A percentile compares a stretch with the other conserved stretches of the same genome.
Conservation (phyloP, 2,888 invertebrate species). For the Xestobium rufovillosum region DNA sequence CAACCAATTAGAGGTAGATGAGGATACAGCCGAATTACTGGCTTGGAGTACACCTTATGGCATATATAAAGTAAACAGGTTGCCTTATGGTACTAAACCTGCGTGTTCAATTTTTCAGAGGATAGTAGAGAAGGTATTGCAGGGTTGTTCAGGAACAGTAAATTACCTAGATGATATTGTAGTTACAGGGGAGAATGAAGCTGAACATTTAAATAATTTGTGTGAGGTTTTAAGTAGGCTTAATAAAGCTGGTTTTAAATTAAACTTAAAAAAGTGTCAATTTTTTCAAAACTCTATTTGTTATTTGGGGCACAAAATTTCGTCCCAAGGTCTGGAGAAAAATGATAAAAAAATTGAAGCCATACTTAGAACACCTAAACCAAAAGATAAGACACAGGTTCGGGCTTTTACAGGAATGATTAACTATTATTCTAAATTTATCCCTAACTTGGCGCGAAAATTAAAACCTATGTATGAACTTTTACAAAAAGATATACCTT, state of each 20-base stretch:
- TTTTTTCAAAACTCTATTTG: no score
- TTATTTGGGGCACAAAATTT: no score
- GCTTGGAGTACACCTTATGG: no score
- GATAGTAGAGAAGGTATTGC: no score
- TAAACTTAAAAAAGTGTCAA: no score
- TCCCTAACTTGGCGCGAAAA: neutral
- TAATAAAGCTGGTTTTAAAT: no score
- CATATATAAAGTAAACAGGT: slow-evolving; percentile 33
- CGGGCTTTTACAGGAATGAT: neutral
- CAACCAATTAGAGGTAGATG: no score
- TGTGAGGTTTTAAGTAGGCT: slow-evolving; percentile 10
- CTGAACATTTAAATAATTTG: slow-evolving; percentile 16
- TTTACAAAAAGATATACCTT: neutral
- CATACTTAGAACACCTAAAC: no score
- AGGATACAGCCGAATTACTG: no score
- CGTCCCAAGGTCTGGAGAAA: no score
- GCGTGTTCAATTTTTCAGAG: slow-evolving; percentile 36
- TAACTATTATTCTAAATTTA: slow-evolving; percentile 1
- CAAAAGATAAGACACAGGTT: neutral
- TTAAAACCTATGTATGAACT: slow-evolving; percentile 1
- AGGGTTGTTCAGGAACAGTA: slow-evolving; percentile 18
- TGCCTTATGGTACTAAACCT: slow-evolving; percentile 37
- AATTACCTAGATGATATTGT: no score
- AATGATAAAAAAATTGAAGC: no score
- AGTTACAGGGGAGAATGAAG: slow-evolving; percentile 16